Percentiles rank a stretch among this genome's conserved stretches.
These are phyloP conservation scores for Coleophora flavipennella DNA, from an alignment of 2,888 invertebrate genomes.

Conservation along the genomic window DNA sequence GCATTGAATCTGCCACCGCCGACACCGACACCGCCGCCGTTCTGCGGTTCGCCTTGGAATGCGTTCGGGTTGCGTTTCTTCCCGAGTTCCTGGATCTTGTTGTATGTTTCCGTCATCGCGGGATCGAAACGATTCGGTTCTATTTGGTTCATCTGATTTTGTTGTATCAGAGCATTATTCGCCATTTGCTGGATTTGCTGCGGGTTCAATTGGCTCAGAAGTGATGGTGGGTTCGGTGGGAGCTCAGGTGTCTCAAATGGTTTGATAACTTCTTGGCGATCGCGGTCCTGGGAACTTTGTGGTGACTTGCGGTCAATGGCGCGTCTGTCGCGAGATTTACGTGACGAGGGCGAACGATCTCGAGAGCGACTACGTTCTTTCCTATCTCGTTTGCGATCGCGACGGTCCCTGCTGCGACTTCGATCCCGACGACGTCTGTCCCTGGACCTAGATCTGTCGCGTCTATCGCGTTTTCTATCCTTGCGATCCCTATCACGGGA, in stretches of 20 bases:
- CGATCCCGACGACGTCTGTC: conserved; percentile 74
- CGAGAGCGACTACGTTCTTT: conserved; percentile 72
- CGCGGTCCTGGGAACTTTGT: conserved; percentile 37
- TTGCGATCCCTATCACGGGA: conserved; percentile 52
- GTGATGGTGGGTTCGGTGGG: conserved; percentile 13
- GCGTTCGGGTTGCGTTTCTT: conserved; percentile 75
- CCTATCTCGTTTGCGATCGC: conserved; percentile 61
- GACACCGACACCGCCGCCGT: conserved; percentile 24
- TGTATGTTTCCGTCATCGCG: conserved; percentile 41
- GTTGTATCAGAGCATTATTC: conserved; percentile 7
- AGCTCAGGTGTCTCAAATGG: conserved; percentile 20
- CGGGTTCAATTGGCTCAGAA: conserved; percentile 6
- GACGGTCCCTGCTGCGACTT: conserved; percentile 71
- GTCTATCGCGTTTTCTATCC: conserved; percentile 59
- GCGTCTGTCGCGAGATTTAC: conserved; percentile 67
- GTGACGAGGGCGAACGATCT: conserved; percentile 49
- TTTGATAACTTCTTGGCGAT: conserved; percentile 7
- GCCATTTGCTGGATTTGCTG: conserved; percentile 5
- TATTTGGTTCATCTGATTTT: conserved; percentile 1
- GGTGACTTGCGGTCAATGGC: conserved; percentile 51
- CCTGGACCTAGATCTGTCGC: conserved; percentile 69
- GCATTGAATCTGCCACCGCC: conserved; percentile 3
- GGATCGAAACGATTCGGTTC: conserved; percentile 38
- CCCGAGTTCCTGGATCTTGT: conserved; percentile 58
- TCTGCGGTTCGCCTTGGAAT: conserved; percentile 54